Evolutionary conservation across 2,888 invertebrate species (phyloP).

Genomic region (Scaeva pyrastri): DNA sequence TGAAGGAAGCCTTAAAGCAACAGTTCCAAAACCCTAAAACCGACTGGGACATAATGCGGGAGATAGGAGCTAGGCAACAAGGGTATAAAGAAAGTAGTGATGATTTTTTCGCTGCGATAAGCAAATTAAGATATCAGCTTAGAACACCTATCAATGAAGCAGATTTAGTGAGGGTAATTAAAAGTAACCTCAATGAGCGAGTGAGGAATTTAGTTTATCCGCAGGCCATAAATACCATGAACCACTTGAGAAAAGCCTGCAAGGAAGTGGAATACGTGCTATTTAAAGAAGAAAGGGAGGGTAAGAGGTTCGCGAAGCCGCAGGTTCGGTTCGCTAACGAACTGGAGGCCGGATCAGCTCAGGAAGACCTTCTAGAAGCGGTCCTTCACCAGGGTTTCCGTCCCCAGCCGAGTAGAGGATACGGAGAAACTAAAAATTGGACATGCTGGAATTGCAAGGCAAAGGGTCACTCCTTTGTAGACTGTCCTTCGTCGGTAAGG

Average conservation of each 20-base stretch:
- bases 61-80: conserved; percentile 1
- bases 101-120: background rate
- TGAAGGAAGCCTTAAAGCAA: background rate
- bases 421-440: background rate
- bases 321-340: background rate
- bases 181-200: background rate
- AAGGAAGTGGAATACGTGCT: conserved; percentile 18
- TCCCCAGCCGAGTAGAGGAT: background rate
- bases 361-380: background rate
- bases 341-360: background rate
- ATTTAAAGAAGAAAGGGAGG: background rate
- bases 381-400: background rate
- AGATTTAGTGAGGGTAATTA: background rate
- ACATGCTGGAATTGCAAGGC: conserved; percentile 14
- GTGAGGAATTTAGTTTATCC: conserved; percentile 14
- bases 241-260: background rate
- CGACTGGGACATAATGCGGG: conserved; percentile 15
- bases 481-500: background rate
- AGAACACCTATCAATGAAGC: background rate
- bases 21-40: background rate
- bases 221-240: background rate
- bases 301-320: background rate
- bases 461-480: background rate
- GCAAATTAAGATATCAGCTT: background rate
- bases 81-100: conserved; percentile 14